Base-by-base conservation (phyloP, 2,888 invertebrate species). In the Eristalis arbustorum region DNA sequence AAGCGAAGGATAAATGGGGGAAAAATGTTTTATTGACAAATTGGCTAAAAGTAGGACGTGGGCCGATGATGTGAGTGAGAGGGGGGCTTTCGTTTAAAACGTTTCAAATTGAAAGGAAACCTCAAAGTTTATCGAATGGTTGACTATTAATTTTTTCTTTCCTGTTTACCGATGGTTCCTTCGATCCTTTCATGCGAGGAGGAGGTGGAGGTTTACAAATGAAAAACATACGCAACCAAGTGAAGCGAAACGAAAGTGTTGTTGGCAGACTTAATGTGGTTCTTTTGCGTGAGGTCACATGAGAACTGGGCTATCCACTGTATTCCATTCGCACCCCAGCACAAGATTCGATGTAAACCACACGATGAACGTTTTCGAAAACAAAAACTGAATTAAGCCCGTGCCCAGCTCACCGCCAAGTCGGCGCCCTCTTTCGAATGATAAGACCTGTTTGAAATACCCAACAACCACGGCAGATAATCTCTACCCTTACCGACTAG, bases 51-150 rank as follows among this genome's bases (percentile, higher is more conserved):
- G 25, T n/a, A 57, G 57, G 37, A 40, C 6, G 23, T 5, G 23
- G 25, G 25, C 2, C 23, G 37, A 25, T 2, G n/a, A 42, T n/a
- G 42, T 14, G n/a, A 14, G 34, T 13, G 31, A 2, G 2, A 2
- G 37, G 23, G 3, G 37, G 22, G 34, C 28, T 4, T 61, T 40
- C 59, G 37, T 59, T 59, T 59, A 14, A 59, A 62, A 62, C 61
- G 28, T 22, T n/a, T 23, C 59, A 72, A 62, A 72, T 62, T 72
- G 72, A 42, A 72, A 72, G 28, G 61, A 72, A 72, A 72, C 72
- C 72, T 62, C 8, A 42, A 18, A 72, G 62, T 28, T 49, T 72
- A 31, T 31, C 13, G 42, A 42, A 28, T 42, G 37, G 42, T 71
- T 71, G 59, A 18, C 59, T 71, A 18, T 25, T 56, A 49, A 18